These are phyloP conservation scores for Botia almorhae DNA, from an alignment of 2,797 vertebrate species.

Conservation along the genomic window DNA sequence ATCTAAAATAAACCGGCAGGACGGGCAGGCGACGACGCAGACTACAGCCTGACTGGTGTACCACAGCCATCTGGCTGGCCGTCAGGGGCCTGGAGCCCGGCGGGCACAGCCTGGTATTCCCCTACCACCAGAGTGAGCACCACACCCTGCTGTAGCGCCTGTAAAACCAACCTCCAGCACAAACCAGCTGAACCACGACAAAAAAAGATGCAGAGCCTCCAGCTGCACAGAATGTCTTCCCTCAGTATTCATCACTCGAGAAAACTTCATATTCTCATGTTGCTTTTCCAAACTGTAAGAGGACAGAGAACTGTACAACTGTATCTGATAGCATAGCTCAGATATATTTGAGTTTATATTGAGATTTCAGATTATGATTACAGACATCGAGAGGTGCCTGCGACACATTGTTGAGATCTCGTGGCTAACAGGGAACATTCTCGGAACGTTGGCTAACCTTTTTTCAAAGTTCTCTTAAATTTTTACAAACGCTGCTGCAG, in stretches of 20 bases:
- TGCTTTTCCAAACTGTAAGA: no score
- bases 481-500: no score
- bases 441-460: no score
- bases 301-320: no score
- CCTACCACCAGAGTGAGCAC: constrained; percentile 47
- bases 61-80: constrained; percentile 53
- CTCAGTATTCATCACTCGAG: neutral
- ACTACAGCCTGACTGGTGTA: constrained; percentile 45
- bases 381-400: no score
- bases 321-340: no score
- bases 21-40: constrained; percentile 40
- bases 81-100: constrained; percentile 37
- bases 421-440: no score
- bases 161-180: constrained; percentile 9
- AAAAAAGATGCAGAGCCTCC: neutral
- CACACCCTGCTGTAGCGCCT: constrained; percentile 47
- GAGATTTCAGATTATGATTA: no score
- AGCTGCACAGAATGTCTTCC: neutral
- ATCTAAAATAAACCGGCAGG: constrained; percentile 58
- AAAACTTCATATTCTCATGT: no score
- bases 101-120: constrained; percentile 48
- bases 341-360: no score
- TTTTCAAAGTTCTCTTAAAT: no score
- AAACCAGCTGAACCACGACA: constrained; percentile 13
- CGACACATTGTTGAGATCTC: neutral